Conservation (phyloP, 2,113 vertebrate genomes). For the Datnioides undecimradiatus region DNA sequence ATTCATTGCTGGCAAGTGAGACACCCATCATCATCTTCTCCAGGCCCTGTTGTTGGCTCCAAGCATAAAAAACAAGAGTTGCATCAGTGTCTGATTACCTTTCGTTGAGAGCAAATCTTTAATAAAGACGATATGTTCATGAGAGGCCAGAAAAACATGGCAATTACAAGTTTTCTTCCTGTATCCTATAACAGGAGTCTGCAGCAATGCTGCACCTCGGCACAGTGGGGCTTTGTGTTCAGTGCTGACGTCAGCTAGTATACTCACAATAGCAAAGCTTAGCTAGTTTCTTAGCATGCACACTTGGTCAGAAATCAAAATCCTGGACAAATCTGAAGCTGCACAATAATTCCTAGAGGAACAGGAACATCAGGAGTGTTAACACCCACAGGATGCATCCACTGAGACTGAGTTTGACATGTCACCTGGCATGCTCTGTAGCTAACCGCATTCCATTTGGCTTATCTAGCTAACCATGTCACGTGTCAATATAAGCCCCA, state of each 20-base stretch:
- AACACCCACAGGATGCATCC: too few relatives aligned
- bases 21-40: conserved; percentile 42
- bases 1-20: conserved; percentile 56
- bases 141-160: conserved; percentile 42
- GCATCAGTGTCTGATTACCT: conserved; percentile 65
- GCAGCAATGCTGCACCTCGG: neutral
- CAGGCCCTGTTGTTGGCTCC: conserved; percentile 39
- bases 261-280: neutral
- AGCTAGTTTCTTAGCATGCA: neutral
- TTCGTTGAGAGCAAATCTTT: conserved; percentile 50
- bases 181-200: conserved; percentile 41
- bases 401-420: too few relatives aligned
- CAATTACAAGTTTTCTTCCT: conserved; percentile 24
- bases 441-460: too few relatives aligned
- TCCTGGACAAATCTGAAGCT: neutral
- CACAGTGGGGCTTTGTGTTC: neutral
- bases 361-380: too few relatives aligned
- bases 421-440: too few relatives aligned
- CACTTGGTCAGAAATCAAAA: neutral
- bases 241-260: neutral
- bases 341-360: neutral
- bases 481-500: too few relatives aligned
- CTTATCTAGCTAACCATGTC: too few relatives aligned
- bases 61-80: conserved; percentile 1
- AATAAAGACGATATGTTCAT: conserved; percentile 54